These are phyloP conservation scores for Pollimyrus isidori DNA, from an alignment of 2,113 vertebrate species.

Conservation along the genomic window DNA sequence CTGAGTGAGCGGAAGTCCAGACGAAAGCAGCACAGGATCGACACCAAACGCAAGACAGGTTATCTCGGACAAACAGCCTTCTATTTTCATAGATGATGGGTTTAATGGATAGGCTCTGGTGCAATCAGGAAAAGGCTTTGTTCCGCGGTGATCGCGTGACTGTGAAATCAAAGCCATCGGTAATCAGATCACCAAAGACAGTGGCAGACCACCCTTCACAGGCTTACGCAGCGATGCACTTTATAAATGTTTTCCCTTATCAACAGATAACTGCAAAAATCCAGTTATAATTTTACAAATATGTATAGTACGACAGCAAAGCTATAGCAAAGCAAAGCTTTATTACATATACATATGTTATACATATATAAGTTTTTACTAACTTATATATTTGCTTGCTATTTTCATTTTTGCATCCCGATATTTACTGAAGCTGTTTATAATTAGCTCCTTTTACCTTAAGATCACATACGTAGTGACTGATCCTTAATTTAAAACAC, in stretches of 20 bases:
- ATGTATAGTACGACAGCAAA: background rate
- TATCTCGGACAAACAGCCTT: background rate
- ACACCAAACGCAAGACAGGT: background rate
- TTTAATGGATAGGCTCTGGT: background rate
- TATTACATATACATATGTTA: too few species aligned
- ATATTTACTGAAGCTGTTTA: background rate
- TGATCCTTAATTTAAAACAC: background rate
- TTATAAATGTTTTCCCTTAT: background rate
- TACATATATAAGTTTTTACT: background rate
- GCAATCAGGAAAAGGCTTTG: conserved; percentile 4
- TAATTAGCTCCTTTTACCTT: background rate
- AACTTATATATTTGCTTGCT: background rate
- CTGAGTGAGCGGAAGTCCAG: background rate
- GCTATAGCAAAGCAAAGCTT: background rate
- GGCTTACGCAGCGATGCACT: background rate
- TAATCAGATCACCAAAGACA: background rate
- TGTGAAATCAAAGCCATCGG: background rate
- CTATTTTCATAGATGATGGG: conserved; percentile 2
- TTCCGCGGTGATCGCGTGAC: background rate
- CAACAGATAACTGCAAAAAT: background rate
- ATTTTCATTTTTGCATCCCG: background rate
- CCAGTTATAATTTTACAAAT: background rate
- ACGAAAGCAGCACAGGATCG: background rate
- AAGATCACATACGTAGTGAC: background rate
- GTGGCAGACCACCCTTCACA: background rate